Percentiles rank a stretch among this genome's conserved stretches.
These are phyloP conservation scores for Tethya wilhelma DNA, from an alignment of 37 sponge, comb jelly and placozoan species.

Conservation along the genomic window DNA sequence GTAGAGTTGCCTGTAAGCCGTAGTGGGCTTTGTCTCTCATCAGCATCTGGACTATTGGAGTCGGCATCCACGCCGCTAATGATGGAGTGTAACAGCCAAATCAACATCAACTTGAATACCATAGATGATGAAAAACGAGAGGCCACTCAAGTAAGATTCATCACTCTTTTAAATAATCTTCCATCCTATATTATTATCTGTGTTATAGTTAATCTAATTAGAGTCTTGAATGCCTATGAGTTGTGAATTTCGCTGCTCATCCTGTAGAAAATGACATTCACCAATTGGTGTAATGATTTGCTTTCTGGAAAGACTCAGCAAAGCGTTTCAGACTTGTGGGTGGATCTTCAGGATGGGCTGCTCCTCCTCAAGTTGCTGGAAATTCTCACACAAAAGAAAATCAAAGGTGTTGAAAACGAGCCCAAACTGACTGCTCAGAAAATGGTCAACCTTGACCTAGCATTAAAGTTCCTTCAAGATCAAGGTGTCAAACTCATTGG, in stretches of 20 bases:
- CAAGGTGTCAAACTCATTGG: slow-evolving; percentile 61
- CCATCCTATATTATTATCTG: background rate
- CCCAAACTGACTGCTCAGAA: slow-evolving; percentile 74
- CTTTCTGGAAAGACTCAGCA: slow-evolving; percentile 12
- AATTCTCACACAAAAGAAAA: slow-evolving; percentile 54
- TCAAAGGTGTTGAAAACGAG: slow-evolving; percentile 39
- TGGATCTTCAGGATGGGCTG: slow-evolving; percentile 67
- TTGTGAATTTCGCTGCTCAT: too few species aligned
- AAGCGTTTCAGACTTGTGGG: slow-evolving; percentile 24
- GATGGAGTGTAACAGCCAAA: too few species aligned
- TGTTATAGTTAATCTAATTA: background rate
- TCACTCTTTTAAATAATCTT: background rate
- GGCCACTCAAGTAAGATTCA: too few species aligned
- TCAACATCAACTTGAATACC: too few species aligned
- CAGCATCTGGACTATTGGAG: too few species aligned
- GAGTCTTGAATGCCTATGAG: background rate
- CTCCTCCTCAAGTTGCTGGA: slow-evolving; percentile 67
- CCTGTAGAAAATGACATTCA: slow-evolving; percentile 59
- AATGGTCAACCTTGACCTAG: slow-evolving; percentile 68
- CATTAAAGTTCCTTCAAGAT: slow-evolving; percentile 47
- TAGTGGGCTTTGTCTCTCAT: too few species aligned
- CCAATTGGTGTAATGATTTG: slow-evolving; percentile 74
- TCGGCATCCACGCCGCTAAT: too few species aligned
- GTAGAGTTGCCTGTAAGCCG: too few species aligned
- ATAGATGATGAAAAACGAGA: too few species aligned